Evolutionary conservation across 53 echinoderm and acorn worm genomes (phyloP), one percentile per base, ranked within the genome.

Genomic region (Henricia sp.): DNA sequence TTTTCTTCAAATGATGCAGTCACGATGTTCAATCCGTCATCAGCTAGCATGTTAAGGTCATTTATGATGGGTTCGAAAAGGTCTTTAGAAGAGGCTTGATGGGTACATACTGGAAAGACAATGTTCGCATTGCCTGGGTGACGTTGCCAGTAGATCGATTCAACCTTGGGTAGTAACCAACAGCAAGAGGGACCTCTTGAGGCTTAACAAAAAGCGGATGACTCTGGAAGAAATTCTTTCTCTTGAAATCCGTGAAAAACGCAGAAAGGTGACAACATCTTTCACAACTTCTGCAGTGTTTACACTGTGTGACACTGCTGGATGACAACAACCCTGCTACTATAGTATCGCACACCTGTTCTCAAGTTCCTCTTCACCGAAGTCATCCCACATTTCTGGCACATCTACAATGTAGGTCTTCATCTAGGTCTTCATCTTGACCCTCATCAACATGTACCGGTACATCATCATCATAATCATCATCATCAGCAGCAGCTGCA

Each of bases 271-370:
- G 21, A 84, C 71, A 71, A 84, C 30, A 84, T 84, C 71, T 39
- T 54, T 57, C 37, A 71, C 21, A 32, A 84, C 3, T 36, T 42
- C 71, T 16, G 21, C 35, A 24, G 71, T 58, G 10, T 57, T 56
- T 71, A 35, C 71, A 84, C 38, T 84, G 85, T 50, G 66, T 66
- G 58, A 84, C 71, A 84, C 85, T 84, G 71, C 85, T 55, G 56
- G 85, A 84, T 36, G 56, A 58, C 30, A 84, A 40, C 25, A 84
- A 39, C 25, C 71, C 43, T 55, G 85, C 71, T 53, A 84, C 53
- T n/a, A n/a, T 30, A 84, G 29, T 19, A 71, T 71, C 36, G 71
- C 85, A 70, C 56, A 56, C 38, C 43, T 84, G 6, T 70, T 37
- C 42, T 84, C 84, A 50, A 84, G 51, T 84, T 84, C 84, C 27